These are phyloP conservation scores for Philopedon plagiatum DNA, from an alignment of 2,888 invertebrate genomes.

Conservation along the genomic window DNA sequence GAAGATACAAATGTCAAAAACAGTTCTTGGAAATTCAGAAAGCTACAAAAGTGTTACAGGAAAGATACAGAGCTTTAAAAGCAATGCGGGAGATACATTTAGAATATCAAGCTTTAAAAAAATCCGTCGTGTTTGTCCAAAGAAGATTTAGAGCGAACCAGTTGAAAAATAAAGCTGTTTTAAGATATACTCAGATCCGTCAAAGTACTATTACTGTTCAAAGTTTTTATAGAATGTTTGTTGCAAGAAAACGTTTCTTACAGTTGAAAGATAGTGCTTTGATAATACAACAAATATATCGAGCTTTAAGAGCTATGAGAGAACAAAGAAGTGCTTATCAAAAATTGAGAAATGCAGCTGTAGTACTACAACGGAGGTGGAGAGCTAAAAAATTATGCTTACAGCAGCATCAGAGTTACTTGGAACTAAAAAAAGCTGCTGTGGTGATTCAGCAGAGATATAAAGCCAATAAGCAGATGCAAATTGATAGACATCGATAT, in stretches of 20 bases:
- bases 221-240: conserved; percentile 19
- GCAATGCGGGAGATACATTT: conserved; percentile 54
- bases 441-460: conserved; percentile 48
- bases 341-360: conserved; percentile 52
- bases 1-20: conserved; percentile 38
- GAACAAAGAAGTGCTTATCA: conserved; percentile 52
- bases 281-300: conserved; percentile 62
- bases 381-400: conserved; percentile 57
- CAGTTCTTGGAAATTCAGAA: conserved; percentile 6
- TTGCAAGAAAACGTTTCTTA: conserved; percentile 50
- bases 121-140: conserved; percentile 45
- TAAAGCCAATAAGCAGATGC: conserved; percentile 47
- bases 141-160: conserved; percentile 56
- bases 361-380: conserved; percentile 57
- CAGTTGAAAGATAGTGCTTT: conserved; percentile 48
- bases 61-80: conserved; percentile 60
- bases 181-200: conserved; percentile 2
- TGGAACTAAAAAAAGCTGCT: conserved; percentile 31
- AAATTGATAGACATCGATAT: conserved; percentile 43
- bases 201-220: conserved; percentile 39
- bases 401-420: conserved; percentile 53
- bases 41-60: conserved; percentile 62
- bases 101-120: conserved; percentile 31
- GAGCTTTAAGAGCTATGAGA: conserved; percentile 58
- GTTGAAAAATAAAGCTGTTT: conserved; percentile 66